phyloP scores from a whole-genome alignment of 2,113 vertebrate genomes.

The Clarias batrachus region DNA sequence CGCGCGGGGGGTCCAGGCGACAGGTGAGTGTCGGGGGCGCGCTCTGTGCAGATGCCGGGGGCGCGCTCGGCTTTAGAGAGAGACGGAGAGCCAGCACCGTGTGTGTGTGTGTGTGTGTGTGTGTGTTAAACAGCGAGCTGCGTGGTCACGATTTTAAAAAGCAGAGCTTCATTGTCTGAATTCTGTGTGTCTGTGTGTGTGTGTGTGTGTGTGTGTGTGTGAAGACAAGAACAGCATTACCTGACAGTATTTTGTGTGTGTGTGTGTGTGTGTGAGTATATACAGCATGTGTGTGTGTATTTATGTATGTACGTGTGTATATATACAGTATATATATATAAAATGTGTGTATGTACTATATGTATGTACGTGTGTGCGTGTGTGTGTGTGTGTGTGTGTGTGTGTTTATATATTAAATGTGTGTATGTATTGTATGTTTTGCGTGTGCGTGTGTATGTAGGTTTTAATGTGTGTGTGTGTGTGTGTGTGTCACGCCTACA shows the following conservation, averaged over 20 bases:
- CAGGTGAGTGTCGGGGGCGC: background rate
- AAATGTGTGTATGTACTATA: no score
- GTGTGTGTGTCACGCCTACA: no score
- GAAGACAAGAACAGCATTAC: background rate
- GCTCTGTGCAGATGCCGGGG: background rate
- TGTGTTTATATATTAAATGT: no score
- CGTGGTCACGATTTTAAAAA: background rate
- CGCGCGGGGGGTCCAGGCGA: background rate
- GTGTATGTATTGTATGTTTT: no score
- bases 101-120: background rate
- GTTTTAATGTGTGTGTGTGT: no score
- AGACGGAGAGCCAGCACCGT: background rate
- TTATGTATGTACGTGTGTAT: background rate
- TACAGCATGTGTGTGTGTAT: background rate
- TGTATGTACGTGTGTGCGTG: no score
- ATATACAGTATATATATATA: no score
- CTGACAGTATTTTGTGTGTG: background rate
- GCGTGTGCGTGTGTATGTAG: no score
- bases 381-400: no score
- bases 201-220: background rate
- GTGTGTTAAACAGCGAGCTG: background rate
- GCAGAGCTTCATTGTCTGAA: rapidly evolving
- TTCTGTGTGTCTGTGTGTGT: background rate
- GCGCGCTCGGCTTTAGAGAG: background rate
- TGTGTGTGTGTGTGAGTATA: no score